These are phyloP conservation scores for Nycticebus coucang DNA, from an alignment of 2,113 vertebrate species.

Conservation along the genomic window DNA sequence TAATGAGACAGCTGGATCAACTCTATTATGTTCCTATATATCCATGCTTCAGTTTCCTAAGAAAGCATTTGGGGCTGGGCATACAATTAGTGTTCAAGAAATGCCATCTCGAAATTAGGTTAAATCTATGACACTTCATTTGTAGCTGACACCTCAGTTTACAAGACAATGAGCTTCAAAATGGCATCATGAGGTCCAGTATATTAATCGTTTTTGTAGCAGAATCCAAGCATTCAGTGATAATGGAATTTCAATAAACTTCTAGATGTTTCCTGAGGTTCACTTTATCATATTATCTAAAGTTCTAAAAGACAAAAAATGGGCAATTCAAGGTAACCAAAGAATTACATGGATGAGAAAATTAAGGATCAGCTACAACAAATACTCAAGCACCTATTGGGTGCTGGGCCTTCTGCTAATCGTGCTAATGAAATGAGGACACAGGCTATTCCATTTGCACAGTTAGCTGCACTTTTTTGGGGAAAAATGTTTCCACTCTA, in stretches of 20 bases:
- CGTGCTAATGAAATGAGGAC: not conserved
- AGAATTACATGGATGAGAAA: not conserved
- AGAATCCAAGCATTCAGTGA: not conserved
- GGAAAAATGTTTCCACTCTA: not conserved
- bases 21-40: not conserved
- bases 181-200: not conserved
- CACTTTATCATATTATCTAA: not conserved
- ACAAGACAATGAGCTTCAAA: not conserved
- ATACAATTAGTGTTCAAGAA: not conserved
- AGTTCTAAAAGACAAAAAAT: constrained; percentile 1
- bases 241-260: not conserved
- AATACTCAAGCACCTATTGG: not conserved
- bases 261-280: not conserved
- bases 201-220: not conserved
- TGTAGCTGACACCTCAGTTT: not conserved
- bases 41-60: not conserved
- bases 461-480: not conserved
- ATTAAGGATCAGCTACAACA: not conserved
- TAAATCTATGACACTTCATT: not conserved
- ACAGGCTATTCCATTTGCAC: not conserved
- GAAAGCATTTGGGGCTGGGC: not conserved
- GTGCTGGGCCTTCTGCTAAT: not conserved
- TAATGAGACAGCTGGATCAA: not conserved
- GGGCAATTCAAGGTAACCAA: not conserved
- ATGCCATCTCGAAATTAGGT: not conserved